Evolutionary conservation across 2,888 invertebrate genomes (phyloP), one percentile per base, ranked within the genome.

Genomic region (Rutpela maculata): DNA sequence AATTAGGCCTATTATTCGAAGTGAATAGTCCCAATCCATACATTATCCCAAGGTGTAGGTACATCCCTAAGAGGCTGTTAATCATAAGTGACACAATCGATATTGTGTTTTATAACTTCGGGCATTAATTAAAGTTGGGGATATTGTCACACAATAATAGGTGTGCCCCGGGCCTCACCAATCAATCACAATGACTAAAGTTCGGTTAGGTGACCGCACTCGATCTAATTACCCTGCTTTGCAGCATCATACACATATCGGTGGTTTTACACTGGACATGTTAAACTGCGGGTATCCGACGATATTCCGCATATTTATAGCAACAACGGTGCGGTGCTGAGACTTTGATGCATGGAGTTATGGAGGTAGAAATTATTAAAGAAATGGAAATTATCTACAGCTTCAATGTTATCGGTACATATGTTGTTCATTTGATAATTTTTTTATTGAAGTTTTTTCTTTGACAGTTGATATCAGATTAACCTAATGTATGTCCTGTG

Each of bases 181-280:
- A 85, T 85, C 84, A 85, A 85, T 85, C 85, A 85, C 78, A 74
- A 78, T 81, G 83, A 84, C 77, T 82, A 81, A 81, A 84, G 81
- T 81, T 84, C 81, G 84, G 84, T 84, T 80, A 82, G 83, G 78
- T 83, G 81, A 81, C 84, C 84, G 81, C 83, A 82, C 84, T 83
- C 84, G 83, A 83, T 84, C 85, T 85, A 85, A 85, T 85, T 85
- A 84, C 84, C 76, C 77, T 68, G 77, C 76, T 77, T 76, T 74
- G 81, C 55, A 67, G 38, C 22, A 65, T 74, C 74, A 68, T 71
- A 79, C 78, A 80, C 78, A 80, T 78, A 80, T 80, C 79, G 68
- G 79, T 76, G 81, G 80, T 80, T 80, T 65, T 77, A 74, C 74
- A 72, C 75, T 78, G 77, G 75, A 80, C 75, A 17, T 62, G 71